These are phyloP conservation scores for Sinella curviseta DNA, from an alignment of 1,140 invertebrate genomes.

Conservation along the genomic window DNA sequence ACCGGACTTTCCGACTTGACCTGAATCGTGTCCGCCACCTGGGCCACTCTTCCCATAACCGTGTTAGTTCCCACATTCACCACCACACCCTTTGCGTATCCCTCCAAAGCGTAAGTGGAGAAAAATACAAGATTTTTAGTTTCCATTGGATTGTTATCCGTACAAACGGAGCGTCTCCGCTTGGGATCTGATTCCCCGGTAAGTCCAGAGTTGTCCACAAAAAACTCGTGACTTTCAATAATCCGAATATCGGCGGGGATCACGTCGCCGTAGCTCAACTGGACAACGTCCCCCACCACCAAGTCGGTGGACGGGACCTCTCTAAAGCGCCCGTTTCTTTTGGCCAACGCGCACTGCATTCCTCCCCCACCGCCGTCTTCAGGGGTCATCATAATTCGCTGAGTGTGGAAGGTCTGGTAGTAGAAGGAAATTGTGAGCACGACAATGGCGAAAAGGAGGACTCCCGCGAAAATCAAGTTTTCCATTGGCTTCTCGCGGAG, in stretches of 20 bases:
- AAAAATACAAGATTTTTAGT: constrained; percentile 73
- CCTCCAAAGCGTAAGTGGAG: constrained; percentile 68
- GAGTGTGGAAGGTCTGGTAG: constrained; percentile 67
- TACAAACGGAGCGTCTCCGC: constrained; percentile 60
- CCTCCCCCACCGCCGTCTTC: neutral
- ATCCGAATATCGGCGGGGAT: constrained; percentile 81
- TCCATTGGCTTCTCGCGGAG: neutral
- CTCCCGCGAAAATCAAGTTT: constrained; percentile 86
- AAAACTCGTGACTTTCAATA: constrained; percentile 67
- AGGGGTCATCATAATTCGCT: neutral
- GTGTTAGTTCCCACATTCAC: constrained; percentile 34
- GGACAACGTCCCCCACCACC: constrained; percentile 78
- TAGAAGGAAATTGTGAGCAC: constrained; percentile 96
- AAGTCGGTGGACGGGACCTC: constrained; percentile 67
- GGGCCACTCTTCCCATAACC: constrained; percentile 3
- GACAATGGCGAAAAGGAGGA: constrained; percentile 91
- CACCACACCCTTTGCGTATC: constrained; percentile 47
- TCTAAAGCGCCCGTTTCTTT: constrained; percentile 63
- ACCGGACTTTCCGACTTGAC: constrained; percentile 75
- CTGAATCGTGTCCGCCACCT: constrained; percentile 54
- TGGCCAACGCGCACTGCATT: neutral
- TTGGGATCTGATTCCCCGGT: constrained; percentile 50
- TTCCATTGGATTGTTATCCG: constrained; percentile 69
- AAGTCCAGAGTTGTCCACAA: constrained; percentile 54
- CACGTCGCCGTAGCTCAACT: constrained; percentile 77